A percentile compares a stretch with the other conserved stretches of the same genome.
Evolutionary conservation across 2,888 invertebrate species (phyloP).

Genomic region (Cephus rjabovi): DNA sequence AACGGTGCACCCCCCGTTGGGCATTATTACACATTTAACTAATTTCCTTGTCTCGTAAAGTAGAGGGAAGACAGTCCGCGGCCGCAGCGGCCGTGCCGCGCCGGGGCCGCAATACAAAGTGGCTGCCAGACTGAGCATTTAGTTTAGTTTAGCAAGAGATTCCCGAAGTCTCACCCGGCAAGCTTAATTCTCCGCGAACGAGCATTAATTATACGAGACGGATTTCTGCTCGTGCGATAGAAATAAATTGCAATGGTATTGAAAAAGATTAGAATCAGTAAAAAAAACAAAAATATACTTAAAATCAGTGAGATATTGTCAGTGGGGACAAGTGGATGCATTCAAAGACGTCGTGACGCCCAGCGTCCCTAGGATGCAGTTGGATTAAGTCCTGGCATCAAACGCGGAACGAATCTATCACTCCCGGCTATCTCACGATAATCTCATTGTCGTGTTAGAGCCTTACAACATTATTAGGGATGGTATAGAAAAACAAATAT

Average conservation of each 20-base stretch:
- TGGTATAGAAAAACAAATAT: conserved; percentile 36
- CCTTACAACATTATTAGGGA: conserved; percentile 41
- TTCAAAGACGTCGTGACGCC: neutral
- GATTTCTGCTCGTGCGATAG: neutral
- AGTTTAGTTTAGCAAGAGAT: conserved; percentile 5
- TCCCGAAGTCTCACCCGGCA: conserved; percentile 36
- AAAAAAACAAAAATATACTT: neutral
- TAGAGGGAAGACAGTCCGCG: conserved; percentile 42
- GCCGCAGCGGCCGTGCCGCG: conserved; percentile 30
- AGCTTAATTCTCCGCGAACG: conserved; percentile 19
- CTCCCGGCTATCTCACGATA: conserved; percentile 30
- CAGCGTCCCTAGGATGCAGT: neutral
- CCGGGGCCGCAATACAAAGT: conserved; percentile 13
- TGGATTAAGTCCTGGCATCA: conserved; percentile 2
- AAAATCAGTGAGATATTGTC: neutral
- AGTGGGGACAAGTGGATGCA: neutral
- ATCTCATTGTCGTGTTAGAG: conserved; percentile 40
- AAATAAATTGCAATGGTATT: neutral
- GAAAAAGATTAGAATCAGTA: neutral
- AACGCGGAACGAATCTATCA: conserved; percentile 13
- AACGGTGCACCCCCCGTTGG: conserved; percentile 26
- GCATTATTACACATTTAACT: conserved; percentile 61
- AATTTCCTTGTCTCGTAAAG: conserved; percentile 62
- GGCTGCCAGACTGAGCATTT: neutral
- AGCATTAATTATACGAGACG: neutral